phyloP scores from a whole-genome alignment of 2,888 invertebrate species.

The Brachycybe producta region DNA sequence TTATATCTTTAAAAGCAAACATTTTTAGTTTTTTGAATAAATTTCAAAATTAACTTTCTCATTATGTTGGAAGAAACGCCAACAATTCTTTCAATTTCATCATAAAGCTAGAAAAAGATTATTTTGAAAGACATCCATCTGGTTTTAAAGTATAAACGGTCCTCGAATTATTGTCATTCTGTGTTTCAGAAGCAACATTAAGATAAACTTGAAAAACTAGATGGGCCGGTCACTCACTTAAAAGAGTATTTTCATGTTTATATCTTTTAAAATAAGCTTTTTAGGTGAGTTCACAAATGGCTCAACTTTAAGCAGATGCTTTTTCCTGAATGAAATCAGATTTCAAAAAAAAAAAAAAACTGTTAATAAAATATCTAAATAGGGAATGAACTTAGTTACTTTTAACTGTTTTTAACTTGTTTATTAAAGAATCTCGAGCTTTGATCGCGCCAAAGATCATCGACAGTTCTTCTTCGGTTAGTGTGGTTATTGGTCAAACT shows the following conservation, averaged over 20 bases:
- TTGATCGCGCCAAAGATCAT: constrained; percentile 8
- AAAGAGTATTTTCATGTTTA: background rate
- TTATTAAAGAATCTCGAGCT: constrained; percentile 9
- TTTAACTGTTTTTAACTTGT: background rate
- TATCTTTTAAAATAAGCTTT: background rate
- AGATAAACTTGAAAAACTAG: too few relatives aligned
- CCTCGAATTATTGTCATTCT: too few relatives aligned
- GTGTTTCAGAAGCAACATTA: too few relatives aligned
- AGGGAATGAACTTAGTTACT: background rate
- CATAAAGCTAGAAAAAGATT: too few relatives aligned
- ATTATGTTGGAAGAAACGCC: too few relatives aligned
- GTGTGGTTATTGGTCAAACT: background rate
- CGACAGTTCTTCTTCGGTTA: constrained; percentile 1
- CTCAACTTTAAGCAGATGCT: background rate
- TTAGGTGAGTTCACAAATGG: background rate
- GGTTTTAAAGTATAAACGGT: too few relatives aligned
- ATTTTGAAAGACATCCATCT: too few relatives aligned
- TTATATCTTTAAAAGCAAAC: too few relatives aligned
- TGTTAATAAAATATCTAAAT: background rate
- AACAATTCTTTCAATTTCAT: too few relatives aligned
- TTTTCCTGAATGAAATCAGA: background rate
- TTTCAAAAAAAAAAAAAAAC: background rate
- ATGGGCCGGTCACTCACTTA: too few relatives aligned
- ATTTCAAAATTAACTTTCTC: too few relatives aligned
- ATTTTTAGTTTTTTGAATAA: too few relatives aligned